phyloP scores from a whole-genome alignment of 2,888 invertebrate genomes.

The Stictocephala bisonia region DNA sequence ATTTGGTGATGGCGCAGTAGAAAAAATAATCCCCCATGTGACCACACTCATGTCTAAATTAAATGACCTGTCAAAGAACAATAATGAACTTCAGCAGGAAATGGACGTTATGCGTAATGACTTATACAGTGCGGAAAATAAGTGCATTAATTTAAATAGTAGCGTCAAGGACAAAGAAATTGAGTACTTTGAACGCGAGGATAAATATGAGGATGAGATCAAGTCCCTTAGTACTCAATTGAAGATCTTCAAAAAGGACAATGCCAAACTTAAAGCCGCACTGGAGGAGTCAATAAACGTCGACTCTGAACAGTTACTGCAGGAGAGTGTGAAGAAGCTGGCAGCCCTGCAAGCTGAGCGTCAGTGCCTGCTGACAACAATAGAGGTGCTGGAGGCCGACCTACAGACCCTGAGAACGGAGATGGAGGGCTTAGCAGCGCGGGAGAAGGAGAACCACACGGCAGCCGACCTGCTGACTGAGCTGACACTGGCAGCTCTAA shows the following conservation, averaged over 20 bases:
- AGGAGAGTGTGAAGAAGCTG: not conserved
- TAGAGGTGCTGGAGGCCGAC: constrained; percentile 22
- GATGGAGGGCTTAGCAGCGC: not conserved
- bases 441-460: not conserved
- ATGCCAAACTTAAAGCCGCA: not conserved
- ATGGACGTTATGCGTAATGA: no score
- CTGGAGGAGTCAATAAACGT: not conserved
- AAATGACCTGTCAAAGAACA: no score
- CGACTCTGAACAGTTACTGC: not conserved
- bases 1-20: no score
- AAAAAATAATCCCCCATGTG: no score
- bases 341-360: not conserved
- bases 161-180: no score
- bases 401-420: not conserved
- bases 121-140: no score
- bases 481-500: not conserved
- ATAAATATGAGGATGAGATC: not conserved
- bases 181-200: not conserved
- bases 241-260: not conserved
- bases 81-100: no score
- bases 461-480: not conserved
- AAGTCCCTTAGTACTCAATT: not conserved
- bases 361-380: constrained; percentile 5
- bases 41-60: no score
- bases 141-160: no score